phyloP scores from a whole-genome alignment of 2,797 vertebrate species.

The Siniperca undulata region DNA sequence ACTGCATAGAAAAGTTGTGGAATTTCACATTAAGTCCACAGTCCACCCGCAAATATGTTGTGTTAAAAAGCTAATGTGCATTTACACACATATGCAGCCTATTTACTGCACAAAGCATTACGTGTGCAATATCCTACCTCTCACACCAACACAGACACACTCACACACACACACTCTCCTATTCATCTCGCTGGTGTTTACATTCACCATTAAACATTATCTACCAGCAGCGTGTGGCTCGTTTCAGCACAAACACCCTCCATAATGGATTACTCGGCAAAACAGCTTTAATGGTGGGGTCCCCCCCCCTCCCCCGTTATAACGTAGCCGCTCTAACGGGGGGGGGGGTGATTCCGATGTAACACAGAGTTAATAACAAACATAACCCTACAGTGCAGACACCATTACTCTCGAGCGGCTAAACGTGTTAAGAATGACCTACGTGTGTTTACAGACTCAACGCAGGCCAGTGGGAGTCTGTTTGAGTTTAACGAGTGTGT shows the following conservation, averaged over 20 bases:
- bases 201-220: slow-evolving; percentile 65
- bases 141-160: slow-evolving; percentile 9
- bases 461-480: slow-evolving; percentile 68
- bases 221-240: slow-evolving; percentile 45
- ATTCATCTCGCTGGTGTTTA: slow-evolving; percentile 46
- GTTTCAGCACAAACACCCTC: slow-evolving; percentile 49
- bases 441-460: slow-evolving; percentile 74
- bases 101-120: slow-evolving; percentile 5
- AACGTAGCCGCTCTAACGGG: slow-evolving; percentile 40
- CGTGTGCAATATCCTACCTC: neutral
- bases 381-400: slow-evolving; percentile 59
- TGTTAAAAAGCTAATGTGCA: slow-evolving; percentile 1
- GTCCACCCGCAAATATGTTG: neutral
- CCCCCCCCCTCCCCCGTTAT: too few relatives aligned
- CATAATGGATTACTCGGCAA: slow-evolving; percentile 63
- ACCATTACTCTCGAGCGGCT: slow-evolving; percentile 67
- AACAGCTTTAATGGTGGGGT: slow-evolving; percentile 52
- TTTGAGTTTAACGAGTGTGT: slow-evolving; percentile 75
- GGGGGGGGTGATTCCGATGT: slow-evolving; percentile 58
- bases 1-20: neutral
- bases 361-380: slow-evolving; percentile 71
- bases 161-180: neutral
- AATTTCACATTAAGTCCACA: slow-evolving; percentile 6
- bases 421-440: slow-evolving; percentile 72
- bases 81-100: neutral